Conservation (phyloP, 2,113 vertebrate species). For the Lucifuga dentata region DNA sequence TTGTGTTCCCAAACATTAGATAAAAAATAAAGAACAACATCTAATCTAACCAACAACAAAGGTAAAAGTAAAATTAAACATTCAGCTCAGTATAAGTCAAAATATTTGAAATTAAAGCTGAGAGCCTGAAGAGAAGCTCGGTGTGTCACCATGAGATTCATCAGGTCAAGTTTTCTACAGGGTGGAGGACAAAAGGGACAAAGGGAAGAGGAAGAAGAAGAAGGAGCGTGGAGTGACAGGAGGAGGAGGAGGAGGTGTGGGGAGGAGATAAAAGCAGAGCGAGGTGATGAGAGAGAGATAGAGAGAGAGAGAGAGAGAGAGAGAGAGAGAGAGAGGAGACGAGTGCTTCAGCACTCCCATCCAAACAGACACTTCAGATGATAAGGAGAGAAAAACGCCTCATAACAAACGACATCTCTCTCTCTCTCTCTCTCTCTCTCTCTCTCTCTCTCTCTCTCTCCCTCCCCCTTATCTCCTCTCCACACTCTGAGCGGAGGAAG, state of each 20-base stretch:
- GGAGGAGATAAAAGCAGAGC: conserved; percentile 41
- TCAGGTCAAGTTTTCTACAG: too few species aligned
- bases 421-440: background rate
- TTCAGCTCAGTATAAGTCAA: too few species aligned
- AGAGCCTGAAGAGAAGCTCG: too few species aligned
- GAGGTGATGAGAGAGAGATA: conserved; percentile 53
- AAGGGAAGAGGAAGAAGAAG: too few species aligned
- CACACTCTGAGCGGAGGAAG: conserved; percentile 70
- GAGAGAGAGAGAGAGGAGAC: conserved; percentile 24
- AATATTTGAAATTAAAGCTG: too few species aligned
- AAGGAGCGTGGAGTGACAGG: background rate
- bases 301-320: conserved; percentile 38
- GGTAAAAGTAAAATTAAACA: too few species aligned
- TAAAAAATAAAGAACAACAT: too few species aligned
- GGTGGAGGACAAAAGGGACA: too few species aligned
- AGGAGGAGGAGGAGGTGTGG: conserved; percentile 37
- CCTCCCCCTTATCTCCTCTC: conserved; percentile 74
- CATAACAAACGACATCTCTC: conserved; percentile 57
- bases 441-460: conserved; percentile 22
- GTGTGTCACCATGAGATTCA: too few species aligned
- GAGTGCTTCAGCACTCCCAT: conserved; percentile 51
- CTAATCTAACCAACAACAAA: too few species aligned
- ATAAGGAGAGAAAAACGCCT: conserved; percentile 56
- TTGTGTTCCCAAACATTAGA: too few species aligned
- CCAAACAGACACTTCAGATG: conserved; percentile 57